Evolutionary conservation across 1,140 invertebrate species (phyloP), one percentile per base, ranked within the genome.

Genomic region (Drosophila jambulina): DNA sequence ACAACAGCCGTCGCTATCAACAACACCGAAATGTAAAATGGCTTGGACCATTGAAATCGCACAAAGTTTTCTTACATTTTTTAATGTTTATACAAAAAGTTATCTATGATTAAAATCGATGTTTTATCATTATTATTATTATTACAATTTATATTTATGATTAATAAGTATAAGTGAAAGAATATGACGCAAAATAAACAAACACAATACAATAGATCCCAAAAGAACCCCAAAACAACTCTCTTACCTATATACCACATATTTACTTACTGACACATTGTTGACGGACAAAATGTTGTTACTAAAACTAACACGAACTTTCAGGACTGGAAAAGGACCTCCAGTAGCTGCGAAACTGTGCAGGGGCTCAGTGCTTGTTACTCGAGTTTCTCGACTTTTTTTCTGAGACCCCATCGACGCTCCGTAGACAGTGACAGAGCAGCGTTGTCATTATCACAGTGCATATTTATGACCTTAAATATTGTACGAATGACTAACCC

Each of bases 141-240:
- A 88, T 83, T 88, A 87, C 78, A 88, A 69, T 80, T 88, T 87
- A 87, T 88, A 83, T 88, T 87, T 87, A 87, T 87, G 84, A 87
- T 81, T 72, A 69, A 82, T 88, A 88, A 84, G 82, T 80, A 87
- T 87, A 86, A 86, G 83, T 86, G 80, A 88, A 74, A 62, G 40
- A 64, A 78, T 53, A 88, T 80, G 80, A 88, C 78, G 81, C 81
- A 90, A 90, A 56, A 88, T 88, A 88, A 88, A 88, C 86, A 90
- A 81, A 87, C 85, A 64, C 84, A 87, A 72, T 78, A 78, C 65
- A 75, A 77, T 57, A 84, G 60, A 57, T 54, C 63, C 63, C 58
- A 42, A 60, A 71, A 71, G 61, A 75, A 64, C 48, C 59, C 63
- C 46, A 46, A 64, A 59, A 70, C 62, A 74, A 74, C 56, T 77